Percentiles rank a stretch among this genome's conserved stretches.
phyloP scores from a whole-genome alignment of 2,113 vertebrate species.

The Sula dactylatra region DNA sequence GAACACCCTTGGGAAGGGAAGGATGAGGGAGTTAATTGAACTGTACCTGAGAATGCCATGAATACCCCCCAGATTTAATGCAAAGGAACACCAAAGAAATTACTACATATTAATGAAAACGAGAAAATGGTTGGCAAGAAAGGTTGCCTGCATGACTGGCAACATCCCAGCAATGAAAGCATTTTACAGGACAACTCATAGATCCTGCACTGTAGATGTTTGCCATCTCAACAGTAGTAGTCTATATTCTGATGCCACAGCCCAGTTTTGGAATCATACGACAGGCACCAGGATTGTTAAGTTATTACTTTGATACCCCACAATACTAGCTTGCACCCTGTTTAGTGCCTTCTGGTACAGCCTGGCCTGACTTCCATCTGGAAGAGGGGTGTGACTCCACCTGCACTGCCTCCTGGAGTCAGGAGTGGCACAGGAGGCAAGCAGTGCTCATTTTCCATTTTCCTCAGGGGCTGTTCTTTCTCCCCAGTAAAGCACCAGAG shows the following conservation, averaged over 20 bases:
- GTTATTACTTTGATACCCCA: neutral
- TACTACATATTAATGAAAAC: neutral
- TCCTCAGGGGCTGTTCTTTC: neutral
- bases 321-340: neutral
- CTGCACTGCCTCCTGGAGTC: neutral
- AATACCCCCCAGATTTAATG: neutral
- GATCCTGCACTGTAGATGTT: neutral
- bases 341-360: neutral
- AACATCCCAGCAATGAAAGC: neutral
- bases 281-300: neutral
- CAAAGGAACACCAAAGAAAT: neutral
- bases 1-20: neutral
- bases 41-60: neutral
- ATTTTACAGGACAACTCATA: neutral
- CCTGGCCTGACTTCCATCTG: neutral
- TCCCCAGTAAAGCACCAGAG: neutral
- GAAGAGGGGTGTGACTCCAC: neutral
- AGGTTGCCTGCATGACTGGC: neutral
- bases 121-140: neutral
- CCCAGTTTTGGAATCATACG: rapidly evolving
- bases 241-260: neutral
- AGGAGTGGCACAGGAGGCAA: neutral
- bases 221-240: neutral
- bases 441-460: neutral
- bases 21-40: neutral